Evolutionary conservation across 2,888 invertebrate species (phyloP), one percentile per base, ranked within the genome.

Genomic region (Lasius fuliginosus): DNA sequence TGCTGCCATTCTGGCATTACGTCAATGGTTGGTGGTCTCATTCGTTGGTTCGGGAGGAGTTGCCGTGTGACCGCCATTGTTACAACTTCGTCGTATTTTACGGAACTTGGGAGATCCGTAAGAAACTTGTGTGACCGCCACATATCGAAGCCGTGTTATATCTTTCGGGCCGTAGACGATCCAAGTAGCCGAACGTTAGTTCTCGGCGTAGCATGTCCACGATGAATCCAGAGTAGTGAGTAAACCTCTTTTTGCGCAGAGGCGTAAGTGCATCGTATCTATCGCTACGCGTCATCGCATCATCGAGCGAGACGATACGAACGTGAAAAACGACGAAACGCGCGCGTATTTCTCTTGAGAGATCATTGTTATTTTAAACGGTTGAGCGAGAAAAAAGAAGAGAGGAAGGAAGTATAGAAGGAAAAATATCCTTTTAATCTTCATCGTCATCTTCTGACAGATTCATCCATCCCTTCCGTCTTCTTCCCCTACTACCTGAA

Each of bases 161-260:
- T 58, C 86, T 62, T 79, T 76, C 60, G 68, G 33, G 84, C 83
- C 49, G 62, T 73, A 82, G 27, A 87, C 84, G 58, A 23, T n/a
- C 6, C n/a, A 30, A 86, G 85, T 65, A 86, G 65, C 65, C 67
- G 84, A 62, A 85, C 90, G 87, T n/a, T 2, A 53, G 53, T 90
- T 88, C 88, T 86, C 90, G 90, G 87, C 93, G 89, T 94, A 95
- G 92, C 89, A 95, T 95, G 95, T 95, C 94, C 94, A 95, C 95
- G 92, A 95, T 95, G 95, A 95, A 95, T 94, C 95, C 95, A 87
- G 95, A 95, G 92, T 95, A 95, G 95, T 95, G 92, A 95, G 95
- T 95, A 94, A 92, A 93, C 89, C 83, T 88, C 69, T 79, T 86
- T 85, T 85, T 81, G 84, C 87, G 83, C 86, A 84, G 87, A 65